Conservation (phyloP, 2,113 vertebrate genomes). For the Crotalus horridus region DNA sequence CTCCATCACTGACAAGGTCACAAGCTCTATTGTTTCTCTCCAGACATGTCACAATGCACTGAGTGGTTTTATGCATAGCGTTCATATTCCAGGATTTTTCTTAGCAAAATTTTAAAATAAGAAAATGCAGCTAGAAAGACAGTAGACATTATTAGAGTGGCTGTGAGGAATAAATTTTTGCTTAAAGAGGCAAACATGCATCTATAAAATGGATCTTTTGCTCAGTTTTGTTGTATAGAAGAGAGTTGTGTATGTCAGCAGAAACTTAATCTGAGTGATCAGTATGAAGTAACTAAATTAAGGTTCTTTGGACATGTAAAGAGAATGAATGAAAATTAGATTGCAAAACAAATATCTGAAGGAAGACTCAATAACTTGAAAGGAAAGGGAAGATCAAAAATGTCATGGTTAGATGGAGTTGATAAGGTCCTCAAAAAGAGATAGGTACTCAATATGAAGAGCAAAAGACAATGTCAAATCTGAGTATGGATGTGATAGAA, state of each 20-base stretch:
- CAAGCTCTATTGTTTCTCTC: not conserved
- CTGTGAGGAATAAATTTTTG: not conserved
- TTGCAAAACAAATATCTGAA: not conserved
- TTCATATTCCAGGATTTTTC: not conserved
- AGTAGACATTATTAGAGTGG: not conserved
- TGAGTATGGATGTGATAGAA: not conserved
- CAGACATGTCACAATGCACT: not conserved
- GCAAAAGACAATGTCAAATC: not conserved
- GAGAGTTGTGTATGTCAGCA: not conserved
- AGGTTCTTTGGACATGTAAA: not conserved
- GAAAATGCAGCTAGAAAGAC: not conserved
- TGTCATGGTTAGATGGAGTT: not conserved
- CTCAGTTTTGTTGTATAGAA: not conserved
- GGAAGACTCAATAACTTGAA: not conserved
- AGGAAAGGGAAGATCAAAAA: not conserved
- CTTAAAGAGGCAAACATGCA: not conserved
- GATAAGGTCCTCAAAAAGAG: not conserved
- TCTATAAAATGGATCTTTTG: not conserved
- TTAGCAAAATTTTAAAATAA: not conserved
- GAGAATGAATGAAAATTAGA: not conserved
- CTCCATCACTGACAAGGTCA: not conserved
- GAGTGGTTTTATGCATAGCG: not conserved
- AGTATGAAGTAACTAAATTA: not conserved
- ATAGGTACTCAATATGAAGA: not conserved
- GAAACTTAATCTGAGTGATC: not conserved